Conservation (phyloP, 2,888 invertebrate species). For the Podotricha telesiphe region DNA sequence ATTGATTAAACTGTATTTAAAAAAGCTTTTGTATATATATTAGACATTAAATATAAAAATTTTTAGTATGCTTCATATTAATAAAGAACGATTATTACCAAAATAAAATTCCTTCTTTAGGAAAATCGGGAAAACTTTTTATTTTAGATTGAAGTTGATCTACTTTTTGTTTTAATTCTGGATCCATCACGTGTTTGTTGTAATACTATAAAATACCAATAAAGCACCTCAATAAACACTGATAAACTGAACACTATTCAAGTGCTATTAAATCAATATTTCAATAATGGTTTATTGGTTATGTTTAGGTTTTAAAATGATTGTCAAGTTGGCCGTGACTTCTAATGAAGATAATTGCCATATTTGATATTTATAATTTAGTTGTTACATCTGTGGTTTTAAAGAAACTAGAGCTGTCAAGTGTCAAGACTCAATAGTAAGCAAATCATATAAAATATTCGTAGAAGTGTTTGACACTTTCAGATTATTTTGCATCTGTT, state of each 20-base stretch:
- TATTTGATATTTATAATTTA: neutral
- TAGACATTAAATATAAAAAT: neutral
- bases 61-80: neutral
- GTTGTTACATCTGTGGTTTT: neutral
- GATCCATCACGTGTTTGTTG: constrained; percentile 53
- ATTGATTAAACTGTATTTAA: neutral
- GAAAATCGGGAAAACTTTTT: constrained; percentile 90
- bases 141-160: constrained; percentile 86
- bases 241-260: neutral
- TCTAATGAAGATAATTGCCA: constrained; percentile 2
- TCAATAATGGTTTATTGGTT: constrained; percentile 8
- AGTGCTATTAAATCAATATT: constrained; percentile 1
- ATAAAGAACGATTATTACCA: constrained; percentile 81
- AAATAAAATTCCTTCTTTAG: constrained; percentile 92
- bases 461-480: too few species aligned
- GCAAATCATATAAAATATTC: too few species aligned
- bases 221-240: constrained; percentile 5
- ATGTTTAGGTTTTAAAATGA: constrained; percentile 7
- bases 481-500: too few species aligned
- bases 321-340: neutral
- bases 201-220: constrained; percentile 1
- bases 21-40: neutral
- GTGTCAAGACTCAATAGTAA: neutral
- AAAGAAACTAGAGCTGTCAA: neutral
- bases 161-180: constrained; percentile 76